A percentile compares a stretch with the other conserved stretches of the same genome.
Conservation (phyloP, 23 tunicate species). For the Clavelina lepadiformis region DNA sequence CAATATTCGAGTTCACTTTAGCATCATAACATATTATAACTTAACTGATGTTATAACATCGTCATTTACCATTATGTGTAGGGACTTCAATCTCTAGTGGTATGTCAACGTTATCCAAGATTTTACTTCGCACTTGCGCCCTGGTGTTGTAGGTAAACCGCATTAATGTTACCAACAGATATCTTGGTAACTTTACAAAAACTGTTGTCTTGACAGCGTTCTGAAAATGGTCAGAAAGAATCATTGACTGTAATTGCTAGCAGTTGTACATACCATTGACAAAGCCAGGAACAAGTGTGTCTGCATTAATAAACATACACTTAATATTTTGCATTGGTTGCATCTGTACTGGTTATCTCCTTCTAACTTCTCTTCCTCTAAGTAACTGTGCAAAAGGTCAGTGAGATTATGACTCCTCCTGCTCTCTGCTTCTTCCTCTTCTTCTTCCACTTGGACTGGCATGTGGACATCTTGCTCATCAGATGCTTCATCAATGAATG, state of each 20-base stretch:
- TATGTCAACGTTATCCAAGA: constrained; percentile 44
- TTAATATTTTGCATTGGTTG: constrained; percentile 16
- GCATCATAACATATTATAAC: too few relatives aligned
- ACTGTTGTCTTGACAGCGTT: constrained; percentile 25
- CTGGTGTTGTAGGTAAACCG: constrained; percentile 38
- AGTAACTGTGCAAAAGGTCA: constrained; percentile 12
- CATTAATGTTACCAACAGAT: constrained; percentile 37
- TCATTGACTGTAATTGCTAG: too few relatives aligned
- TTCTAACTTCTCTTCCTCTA: constrained; percentile 25
- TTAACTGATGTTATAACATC: too few relatives aligned
- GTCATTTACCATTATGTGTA: constrained; percentile 12
- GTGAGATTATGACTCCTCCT: constrained; percentile 24
- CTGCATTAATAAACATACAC: constrained; percentile 14
- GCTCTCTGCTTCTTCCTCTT: constrained; percentile 15
- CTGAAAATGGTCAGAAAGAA: too few relatives aligned
- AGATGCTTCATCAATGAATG: too few relatives aligned
- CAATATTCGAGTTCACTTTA: too few relatives aligned
- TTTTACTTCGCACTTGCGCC: constrained; percentile 35
- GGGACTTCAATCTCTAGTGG: constrained; percentile 37
- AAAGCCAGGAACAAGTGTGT: neutral
- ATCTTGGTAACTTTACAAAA: constrained; percentile 20
- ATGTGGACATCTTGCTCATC: neutral
- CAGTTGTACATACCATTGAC: too few relatives aligned
- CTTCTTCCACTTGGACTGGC: constrained; percentile 14
- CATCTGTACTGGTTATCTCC: constrained; percentile 50